Percentiles rank a stretch among this genome's conserved stretches.
Conservation (phyloP, 2,888 invertebrate genomes). For the Hermaeophaga mercurialis region DNA sequence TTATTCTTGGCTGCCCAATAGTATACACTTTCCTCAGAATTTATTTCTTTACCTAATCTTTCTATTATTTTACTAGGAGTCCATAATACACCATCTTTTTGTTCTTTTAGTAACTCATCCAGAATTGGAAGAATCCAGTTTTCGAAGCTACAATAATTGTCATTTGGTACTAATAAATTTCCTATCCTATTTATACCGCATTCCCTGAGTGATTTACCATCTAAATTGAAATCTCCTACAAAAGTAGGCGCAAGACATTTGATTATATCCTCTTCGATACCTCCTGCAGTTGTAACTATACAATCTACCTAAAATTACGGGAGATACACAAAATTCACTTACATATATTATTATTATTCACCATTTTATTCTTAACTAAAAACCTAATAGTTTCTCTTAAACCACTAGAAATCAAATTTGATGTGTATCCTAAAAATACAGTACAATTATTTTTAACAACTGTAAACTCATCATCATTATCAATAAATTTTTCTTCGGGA, state of each 20-base stretch:
- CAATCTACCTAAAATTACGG: constrained; percentile 78
- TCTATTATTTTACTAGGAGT: constrained; percentile 88
- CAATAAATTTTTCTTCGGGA: constrained; percentile 67
- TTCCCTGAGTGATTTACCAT: constrained; percentile 78
- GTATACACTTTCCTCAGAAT: constrained; percentile 89
- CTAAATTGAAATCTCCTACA: constrained; percentile 86
- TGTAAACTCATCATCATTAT: constrained; percentile 82
- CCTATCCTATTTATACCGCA: constrained; percentile 85
- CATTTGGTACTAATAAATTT: constrained; percentile 95
- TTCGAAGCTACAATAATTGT: constrained; percentile 81
- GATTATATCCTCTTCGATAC: constrained; percentile 98
- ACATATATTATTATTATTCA: constrained; percentile 44
- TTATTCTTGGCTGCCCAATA: constrained; percentile 97
- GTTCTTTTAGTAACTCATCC: constrained; percentile 88
- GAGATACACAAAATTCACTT: no score
- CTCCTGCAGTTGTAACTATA: constrained; percentile 96
- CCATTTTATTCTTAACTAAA: constrained; percentile 67
- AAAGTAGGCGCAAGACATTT: constrained; percentile 96
- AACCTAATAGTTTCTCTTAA: constrained; percentile 89
- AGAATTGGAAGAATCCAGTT: constrained; percentile 96
- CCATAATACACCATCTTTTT: constrained; percentile 78
- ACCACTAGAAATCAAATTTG: constrained; percentile 96
- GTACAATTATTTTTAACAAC: constrained; percentile 82
- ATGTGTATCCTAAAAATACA: constrained; percentile 86
- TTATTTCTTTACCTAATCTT: constrained; percentile 87